These are phyloP conservation scores for Thysanoteuthis rhombus DNA, from an alignment of 2,888 invertebrate species.

Conservation along the genomic window DNA sequence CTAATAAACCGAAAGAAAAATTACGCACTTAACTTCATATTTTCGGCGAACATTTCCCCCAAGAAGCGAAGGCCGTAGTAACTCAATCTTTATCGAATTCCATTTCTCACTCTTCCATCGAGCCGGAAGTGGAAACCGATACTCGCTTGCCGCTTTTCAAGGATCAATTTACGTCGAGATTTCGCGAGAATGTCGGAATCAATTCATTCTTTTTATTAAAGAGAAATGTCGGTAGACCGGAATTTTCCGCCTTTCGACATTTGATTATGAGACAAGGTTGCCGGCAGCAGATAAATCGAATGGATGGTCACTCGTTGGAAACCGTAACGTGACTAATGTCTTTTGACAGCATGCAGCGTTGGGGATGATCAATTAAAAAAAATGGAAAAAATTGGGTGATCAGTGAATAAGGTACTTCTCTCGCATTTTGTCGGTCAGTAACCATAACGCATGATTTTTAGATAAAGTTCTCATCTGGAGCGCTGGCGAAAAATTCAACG, in stretches of 20 bases:
- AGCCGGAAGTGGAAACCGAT: neutral
- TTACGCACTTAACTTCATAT: neutral
- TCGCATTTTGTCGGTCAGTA: too few relatives aligned
- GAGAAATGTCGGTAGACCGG: neutral
- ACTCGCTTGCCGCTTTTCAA: neutral
- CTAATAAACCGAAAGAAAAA: neutral
- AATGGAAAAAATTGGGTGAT: too few relatives aligned
- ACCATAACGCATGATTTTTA: too few relatives aligned
- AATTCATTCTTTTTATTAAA: conserved; percentile 12
- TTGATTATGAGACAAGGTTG: neutral
- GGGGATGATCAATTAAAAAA: too few relatives aligned
- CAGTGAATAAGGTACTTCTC: too few relatives aligned
- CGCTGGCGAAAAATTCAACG: too few relatives aligned
- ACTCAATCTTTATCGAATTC: neutral
- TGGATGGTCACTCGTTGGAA: too few relatives aligned
- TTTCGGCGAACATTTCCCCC: neutral
- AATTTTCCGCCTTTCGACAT: neutral
- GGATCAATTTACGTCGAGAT: neutral
- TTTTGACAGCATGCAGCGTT: too few relatives aligned
- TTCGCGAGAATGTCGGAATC: neutral
- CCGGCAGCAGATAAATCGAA: neutral
- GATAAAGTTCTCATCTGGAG: too few relatives aligned
- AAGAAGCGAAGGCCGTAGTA: neutral
- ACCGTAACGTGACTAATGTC: too few relatives aligned
- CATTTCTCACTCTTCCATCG: neutral